Evolutionary conservation across 2,797 vertebrate species (phyloP), one percentile per base, ranked within the genome.

Genomic region (Garrulus glandarius): DNA sequence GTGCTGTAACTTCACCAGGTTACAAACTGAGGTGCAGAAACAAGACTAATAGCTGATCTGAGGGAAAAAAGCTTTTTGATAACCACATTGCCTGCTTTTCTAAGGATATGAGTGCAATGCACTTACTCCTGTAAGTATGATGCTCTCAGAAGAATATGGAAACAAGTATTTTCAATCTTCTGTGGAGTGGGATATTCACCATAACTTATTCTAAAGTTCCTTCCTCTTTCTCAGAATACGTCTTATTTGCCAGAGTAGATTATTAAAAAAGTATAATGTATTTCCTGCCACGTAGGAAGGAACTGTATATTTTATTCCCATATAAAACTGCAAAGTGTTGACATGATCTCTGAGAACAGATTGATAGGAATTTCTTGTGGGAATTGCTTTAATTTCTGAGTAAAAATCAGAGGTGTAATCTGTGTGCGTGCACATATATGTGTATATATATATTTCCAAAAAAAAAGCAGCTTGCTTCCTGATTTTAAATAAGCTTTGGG

Each of bases 381-480:
- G 14, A 11, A 39, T 37, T 57, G 13, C 29, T 83, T 69, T 89
- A 30, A 77, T 57, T 91, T 83, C 56, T 57, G 18, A 46, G 44
- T 47, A 68, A 39, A 57, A 83, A 80, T 64, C 17, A 29, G 67
- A 87, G 22, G 14, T 15, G 11, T 12, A 6, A 27, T 32, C 14
- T 36, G 8, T 36, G 7, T 41, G 6, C 10, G 2, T 46, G 13
- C 5, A 21, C 49, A 53, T 3, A 9, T 20, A 2, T 26, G 2
- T 32, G 7, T 17, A 8, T 10, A 1, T 15, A 24, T 26, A 13
- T 39, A 29, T 52, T 64, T 61, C 19, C 19, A 60, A 63, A 83
- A 49, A 49, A 65, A 80, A 71, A 26, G 6, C 7, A 23, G 19
- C 4, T 30, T 80, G 30, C 9, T 23, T 74, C 26, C 27, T 68